phyloP scores from a whole-genome alignment of 2,797 vertebrate genomes.

The Oryzias sinensis region DNA sequence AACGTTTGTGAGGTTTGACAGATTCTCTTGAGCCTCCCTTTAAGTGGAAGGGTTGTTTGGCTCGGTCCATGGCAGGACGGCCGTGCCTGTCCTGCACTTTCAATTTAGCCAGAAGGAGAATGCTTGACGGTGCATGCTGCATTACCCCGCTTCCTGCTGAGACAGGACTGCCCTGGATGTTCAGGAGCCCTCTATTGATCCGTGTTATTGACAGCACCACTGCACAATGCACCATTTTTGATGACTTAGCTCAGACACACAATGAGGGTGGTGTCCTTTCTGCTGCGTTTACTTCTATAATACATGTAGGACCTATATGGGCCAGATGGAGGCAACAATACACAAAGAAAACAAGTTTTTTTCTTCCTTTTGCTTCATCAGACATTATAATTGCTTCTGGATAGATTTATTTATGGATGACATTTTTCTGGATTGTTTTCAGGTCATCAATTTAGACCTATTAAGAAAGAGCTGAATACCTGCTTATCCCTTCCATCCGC shows the following conservation, averaged over 20 bases:
- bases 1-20: no score
- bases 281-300: conserved; percentile 20
- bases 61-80: conserved; percentile 29
- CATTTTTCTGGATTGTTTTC: conserved; percentile 12
- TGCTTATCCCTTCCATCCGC: conserved; percentile 1
- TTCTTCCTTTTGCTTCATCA: conserved; percentile 16
- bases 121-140: conserved; percentile 47
- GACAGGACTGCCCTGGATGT: conserved; percentile 17
- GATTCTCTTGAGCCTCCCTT: no score
- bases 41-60: conserved; percentile 16
- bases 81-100: conserved; percentile 36
- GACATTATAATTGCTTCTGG: conserved; percentile 6
- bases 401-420: conserved; percentile 10
- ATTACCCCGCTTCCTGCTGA: conserved; percentile 48
- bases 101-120: conserved; percentile 47
- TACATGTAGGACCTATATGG: conserved; percentile 11
- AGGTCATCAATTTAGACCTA: conserved; percentile 30
- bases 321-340: conserved; percentile 16
- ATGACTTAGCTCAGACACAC: conserved; percentile 10
- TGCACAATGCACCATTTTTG: conserved; percentile 50
- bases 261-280: neutral
- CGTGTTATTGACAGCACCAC: conserved; percentile 56
- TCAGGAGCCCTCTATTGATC: conserved; percentile 42
- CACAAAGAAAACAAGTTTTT: conserved; percentile 17
- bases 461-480: conserved; percentile 20